These are phyloP conservation scores for Tortricodes alternella DNA, from an alignment of 2,888 invertebrate species.

Conservation along the genomic window DNA sequence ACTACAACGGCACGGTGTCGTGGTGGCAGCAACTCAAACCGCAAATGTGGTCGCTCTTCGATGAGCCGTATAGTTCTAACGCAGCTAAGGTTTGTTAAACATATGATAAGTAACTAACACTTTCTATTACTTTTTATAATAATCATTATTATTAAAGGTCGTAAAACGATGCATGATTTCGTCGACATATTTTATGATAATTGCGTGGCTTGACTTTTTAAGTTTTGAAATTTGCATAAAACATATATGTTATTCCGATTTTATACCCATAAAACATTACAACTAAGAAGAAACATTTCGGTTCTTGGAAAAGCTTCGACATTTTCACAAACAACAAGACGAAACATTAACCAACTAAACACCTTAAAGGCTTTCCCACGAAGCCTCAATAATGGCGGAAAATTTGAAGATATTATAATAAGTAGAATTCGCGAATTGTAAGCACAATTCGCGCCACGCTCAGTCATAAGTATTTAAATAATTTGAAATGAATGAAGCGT, in stretches of 20 bases:
- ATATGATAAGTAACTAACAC: slow-evolving; percentile 43
- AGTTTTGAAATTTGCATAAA: too few relatives aligned
- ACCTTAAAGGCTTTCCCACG: neutral
- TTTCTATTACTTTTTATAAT: neutral
- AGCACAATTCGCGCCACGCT: slow-evolving; percentile 2
- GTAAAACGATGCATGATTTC: too few relatives aligned
- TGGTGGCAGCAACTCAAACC: slow-evolving; percentile 99
- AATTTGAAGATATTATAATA: neutral
- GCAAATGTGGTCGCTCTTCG: slow-evolving; percentile 99
- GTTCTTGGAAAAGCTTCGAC: neutral
- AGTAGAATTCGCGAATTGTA: neutral
- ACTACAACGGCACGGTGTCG: slow-evolving; percentile 93
- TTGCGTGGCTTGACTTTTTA: too few relatives aligned
- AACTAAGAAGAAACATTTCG: neutral
- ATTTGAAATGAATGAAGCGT: slow-evolving; percentile 18
- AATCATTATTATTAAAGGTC: neutral
- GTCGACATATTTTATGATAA: too few relatives aligned
- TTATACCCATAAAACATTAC: neutral
- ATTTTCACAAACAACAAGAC: neutral
- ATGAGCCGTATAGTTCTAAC: slow-evolving; percentile 99
- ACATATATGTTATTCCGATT: too few relatives aligned
- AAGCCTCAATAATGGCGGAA: slow-evolving; percentile 3
- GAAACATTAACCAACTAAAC: neutral
- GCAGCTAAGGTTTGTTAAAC: slow-evolving; percentile 99
- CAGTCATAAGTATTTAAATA: slow-evolving; percentile 8